Base-by-base conservation (phyloP, 2,113 vertebrate genomes). In the Pardalotus punctatus region DNA sequence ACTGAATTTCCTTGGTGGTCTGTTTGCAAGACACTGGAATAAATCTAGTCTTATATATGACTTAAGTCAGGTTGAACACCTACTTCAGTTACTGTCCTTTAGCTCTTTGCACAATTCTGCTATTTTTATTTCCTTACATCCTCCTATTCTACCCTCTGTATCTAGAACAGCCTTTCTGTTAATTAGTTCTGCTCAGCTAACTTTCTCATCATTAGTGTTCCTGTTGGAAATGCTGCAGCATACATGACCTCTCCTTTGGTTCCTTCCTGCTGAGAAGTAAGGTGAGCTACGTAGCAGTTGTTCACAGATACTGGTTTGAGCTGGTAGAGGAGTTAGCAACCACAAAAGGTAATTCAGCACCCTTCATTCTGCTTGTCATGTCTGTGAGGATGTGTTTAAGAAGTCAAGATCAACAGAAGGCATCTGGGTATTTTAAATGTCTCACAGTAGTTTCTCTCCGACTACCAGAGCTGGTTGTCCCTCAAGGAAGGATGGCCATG, bases 201-300 rank as follows among this genome's bases (percentile, higher is more conserved):
- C 38, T 86, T 91, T 89, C 15, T 95, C 33, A 53, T 78, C 47
- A 51, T 84, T 86, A 81, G 69, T 83, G n/a, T 93, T 92, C 48
- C 60, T 56, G 8, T 76, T 91, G 84, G 70, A 93, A 95, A 65
- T 79, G 35, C 42, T 95, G 83, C 80, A 84, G 61, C 48, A 61
- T 78, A 62, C 38, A 42, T 60, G 64, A 81, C 43, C 19, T 80
- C 76, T 86, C 10, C 56, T 88, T 91, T 76, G 42, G 15, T 88
- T 93, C 83, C 67, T 45, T 90, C 25, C 50, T 88, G 31, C 72
- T 86, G 69, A 86, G 36, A 88, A 93, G 82, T 82, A 69, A 96
- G 83, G 83, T 95, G 86, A 92, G 70, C 86, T 81, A 9, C 42
- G 21, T 20, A 87, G 72, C 77, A 22, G 43, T 86, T 77, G 14